These are phyloP conservation scores for Pocillopora verrucosa DNA, from an alignment of 64 coral and sea anemone species.

Conservation along the genomic window DNA sequence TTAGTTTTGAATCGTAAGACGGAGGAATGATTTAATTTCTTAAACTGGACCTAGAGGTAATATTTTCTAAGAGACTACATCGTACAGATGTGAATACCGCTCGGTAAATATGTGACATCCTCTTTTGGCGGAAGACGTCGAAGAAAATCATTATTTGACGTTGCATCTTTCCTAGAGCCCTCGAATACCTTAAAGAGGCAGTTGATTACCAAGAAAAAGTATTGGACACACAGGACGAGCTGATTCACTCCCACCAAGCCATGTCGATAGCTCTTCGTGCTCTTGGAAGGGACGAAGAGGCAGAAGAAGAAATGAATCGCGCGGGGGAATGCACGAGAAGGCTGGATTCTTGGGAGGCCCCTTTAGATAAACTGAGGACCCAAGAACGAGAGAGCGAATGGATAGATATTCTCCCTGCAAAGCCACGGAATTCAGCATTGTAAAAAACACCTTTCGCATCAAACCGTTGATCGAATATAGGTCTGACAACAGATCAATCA, in stretches of 20 bases:
- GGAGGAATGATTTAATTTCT: too few species aligned
- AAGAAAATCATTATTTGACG: background rate
- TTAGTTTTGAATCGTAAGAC: too few species aligned
- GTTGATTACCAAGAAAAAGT: conserved; percentile 6
- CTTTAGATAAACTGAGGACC: background rate
- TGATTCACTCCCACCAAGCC: background rate
- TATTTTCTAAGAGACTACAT: too few species aligned
- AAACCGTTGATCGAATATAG: too few species aligned
- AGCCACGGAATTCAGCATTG: too few species aligned
- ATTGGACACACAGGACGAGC: conserved; percentile 10
- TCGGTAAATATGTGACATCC: background rate
- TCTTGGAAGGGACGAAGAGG: background rate
- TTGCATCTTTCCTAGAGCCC: background rate
- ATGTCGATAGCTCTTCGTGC: background rate
- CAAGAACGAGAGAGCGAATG: too few species aligned
- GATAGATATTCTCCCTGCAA: too few species aligned
- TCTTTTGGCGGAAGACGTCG: too few species aligned
- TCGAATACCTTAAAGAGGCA: background rate
- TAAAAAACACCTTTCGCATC: too few species aligned
- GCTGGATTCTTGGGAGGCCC: background rate
- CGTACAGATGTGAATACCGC: too few species aligned
- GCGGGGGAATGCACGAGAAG: background rate
- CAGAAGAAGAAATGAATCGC: background rate
- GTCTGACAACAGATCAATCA: too few species aligned
- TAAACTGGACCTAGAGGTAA: too few species aligned